Evolutionary conservation across 2,113 vertebrate species (phyloP).

Genomic region (Phoxinus phoxinus): DNA sequence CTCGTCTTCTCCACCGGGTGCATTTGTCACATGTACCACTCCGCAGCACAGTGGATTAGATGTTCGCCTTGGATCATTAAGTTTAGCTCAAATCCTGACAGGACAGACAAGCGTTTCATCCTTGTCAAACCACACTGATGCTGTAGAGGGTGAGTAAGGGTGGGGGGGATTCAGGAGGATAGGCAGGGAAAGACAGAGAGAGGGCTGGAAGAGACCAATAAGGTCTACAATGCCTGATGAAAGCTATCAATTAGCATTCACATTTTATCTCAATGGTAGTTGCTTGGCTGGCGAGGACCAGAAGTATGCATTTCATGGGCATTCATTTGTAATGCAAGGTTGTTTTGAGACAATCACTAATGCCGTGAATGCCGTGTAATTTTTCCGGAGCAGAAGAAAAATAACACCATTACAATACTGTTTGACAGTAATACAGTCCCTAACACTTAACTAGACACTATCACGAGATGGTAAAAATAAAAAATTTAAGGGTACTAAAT

Average conservation of each 20-base stretch:
- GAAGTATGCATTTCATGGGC: neutral
- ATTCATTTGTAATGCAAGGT: neutral
- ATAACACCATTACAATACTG: neutral
- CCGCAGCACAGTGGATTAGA: conserved; percentile 59
- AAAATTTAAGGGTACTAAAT: neutral
- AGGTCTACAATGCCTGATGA: neutral
- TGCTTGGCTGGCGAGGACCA: neutral
- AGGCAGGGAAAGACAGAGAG: neutral
- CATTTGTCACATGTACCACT: conserved; percentile 60
- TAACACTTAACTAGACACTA: neutral
- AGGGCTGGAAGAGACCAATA: neutral
- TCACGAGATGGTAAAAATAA: neutral
- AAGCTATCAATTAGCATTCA: neutral
- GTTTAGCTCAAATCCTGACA: conserved; percentile 61
- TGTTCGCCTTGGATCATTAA: conserved; percentile 62
- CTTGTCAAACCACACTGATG: conserved; percentile 49
- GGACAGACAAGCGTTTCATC: conserved; percentile 57
- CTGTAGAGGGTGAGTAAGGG: conserved; percentile 6
- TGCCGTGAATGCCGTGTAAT: neutral
- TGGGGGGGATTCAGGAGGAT: neutral
- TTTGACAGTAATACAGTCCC: neutral
- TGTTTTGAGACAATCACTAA: neutral
- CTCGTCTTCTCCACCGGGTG: conserved; percentile 47
- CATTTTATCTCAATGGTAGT: neutral
- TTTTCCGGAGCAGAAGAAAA: neutral